Conservation (phyloP, 2,797 vertebrate species). For the Dendrocincla tyrannina region DNA sequence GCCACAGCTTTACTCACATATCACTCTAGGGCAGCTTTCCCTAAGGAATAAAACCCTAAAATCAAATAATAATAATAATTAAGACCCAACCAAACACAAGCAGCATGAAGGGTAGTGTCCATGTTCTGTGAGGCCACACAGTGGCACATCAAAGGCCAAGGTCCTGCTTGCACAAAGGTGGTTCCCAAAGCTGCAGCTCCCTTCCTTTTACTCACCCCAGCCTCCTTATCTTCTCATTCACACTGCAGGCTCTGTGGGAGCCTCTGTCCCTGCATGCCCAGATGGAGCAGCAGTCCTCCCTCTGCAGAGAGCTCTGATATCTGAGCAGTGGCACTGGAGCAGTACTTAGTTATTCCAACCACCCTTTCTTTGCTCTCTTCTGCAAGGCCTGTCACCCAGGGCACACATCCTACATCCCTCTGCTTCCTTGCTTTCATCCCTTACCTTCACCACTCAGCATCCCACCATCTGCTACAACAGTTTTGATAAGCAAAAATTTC, state of each 20-base stretch:
- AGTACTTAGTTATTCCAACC: not conserved
- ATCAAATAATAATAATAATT: not conserved
- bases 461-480: not conserved
- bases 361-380: not conserved
- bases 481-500: not conserved
- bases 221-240: conserved; percentile 34
- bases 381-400: not conserved
- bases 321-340: not conserved
- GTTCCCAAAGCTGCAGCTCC: not conserved
- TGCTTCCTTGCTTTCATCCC: not conserved
- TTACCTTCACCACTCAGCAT: fast-evolving
- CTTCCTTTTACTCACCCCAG: not conserved
- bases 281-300: not conserved
- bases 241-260: not conserved
- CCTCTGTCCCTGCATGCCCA: not conserved
- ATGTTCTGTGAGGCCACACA: not conserved
- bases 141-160: not conserved
- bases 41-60: not conserved
- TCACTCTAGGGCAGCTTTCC: not conserved
- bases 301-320: not conserved
- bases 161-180: not conserved
- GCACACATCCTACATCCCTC: not conserved
- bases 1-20: not conserved
- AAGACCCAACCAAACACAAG: not conserved
- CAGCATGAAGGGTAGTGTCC: not conserved